phyloP scores from a whole-genome alignment of 2,113 vertebrate species.

The Hyaena hyaena region DNA sequence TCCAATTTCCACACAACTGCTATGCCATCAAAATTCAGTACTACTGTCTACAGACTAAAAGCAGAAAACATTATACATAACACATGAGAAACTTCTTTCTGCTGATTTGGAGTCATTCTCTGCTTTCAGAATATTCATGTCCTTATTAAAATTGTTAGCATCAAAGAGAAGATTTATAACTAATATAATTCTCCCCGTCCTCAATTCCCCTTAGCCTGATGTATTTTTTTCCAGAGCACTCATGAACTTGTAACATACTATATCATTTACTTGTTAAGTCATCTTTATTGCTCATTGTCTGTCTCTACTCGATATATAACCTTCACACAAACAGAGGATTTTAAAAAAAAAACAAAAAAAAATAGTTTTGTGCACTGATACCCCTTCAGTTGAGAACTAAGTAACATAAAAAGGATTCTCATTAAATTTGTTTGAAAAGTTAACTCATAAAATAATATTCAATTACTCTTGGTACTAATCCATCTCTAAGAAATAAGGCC shows the following conservation, averaged over 20 bases:
- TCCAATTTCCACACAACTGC: conserved; percentile 47
- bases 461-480: not conserved
- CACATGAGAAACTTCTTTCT: conserved; percentile 8
- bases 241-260: not conserved
- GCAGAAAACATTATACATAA: not conserved
- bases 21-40: conserved; percentile 27
- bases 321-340: not conserved
- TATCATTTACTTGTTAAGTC: conserved; percentile 6
- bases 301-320: not conserved
- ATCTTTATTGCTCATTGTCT: not conserved
- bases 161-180: conserved; percentile 33
- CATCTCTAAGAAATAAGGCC: not conserved
- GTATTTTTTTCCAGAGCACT: not conserved
- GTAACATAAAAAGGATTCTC: not conserved
- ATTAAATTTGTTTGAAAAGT: not conserved
- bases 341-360: too few relatives aligned
- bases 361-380: not conserved
- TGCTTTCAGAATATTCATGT: conserved; percentile 19
- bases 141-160: not conserved
- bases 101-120: not conserved
- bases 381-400: not conserved
- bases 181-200: not conserved
- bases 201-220: not conserved
- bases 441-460: not conserved
- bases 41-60: not conserved